Evolutionary conservation across 2,888 invertebrate genomes (phyloP).

Genomic region (Lochmaea capreae): DNA sequence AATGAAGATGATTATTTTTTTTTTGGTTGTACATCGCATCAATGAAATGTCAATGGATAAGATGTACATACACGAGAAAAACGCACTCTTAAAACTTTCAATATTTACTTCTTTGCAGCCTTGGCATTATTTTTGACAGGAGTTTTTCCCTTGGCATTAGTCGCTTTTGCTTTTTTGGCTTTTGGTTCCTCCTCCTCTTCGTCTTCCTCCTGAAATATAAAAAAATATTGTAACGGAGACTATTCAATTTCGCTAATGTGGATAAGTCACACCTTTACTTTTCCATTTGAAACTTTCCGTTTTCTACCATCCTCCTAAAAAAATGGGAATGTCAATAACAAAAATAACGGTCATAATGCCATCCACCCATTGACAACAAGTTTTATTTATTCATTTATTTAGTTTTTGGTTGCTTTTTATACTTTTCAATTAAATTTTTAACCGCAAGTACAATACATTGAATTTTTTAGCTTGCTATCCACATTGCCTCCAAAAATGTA

Average conservation of each 20-base stretch:
- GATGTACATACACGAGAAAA: too few relatives aligned
- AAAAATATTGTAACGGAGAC: slow-evolving; percentile 35
- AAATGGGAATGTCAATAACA: slow-evolving; percentile 46
- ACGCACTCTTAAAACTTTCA: not conserved
- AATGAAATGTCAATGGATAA: not conserved
- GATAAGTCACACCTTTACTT: slow-evolving; percentile 56
- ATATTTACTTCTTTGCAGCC: slow-evolving; percentile 70
- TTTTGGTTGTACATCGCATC: slow-evolving; percentile 12
- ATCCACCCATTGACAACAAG: not conserved
- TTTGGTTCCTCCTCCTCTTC: slow-evolving; percentile 84
- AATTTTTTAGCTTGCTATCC: too few relatives aligned
- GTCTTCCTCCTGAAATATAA: slow-evolving; percentile 70
- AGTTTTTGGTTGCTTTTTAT: not conserved
- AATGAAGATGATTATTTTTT: slow-evolving; percentile 1
- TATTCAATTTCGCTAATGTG: slow-evolving; percentile 5
- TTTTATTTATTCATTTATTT: not conserved
- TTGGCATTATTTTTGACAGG: slow-evolving; percentile 69
- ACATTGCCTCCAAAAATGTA: too few relatives aligned
- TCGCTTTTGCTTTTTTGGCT: slow-evolving; percentile 78
- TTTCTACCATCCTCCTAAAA: slow-evolving; percentile 55
- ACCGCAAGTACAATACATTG: not conserved
- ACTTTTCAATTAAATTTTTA: not conserved
- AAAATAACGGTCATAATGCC: not conserved
- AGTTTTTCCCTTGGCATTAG: slow-evolving; percentile 78
- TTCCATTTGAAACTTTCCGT: slow-evolving; percentile 59